phyloP scores from a whole-genome alignment of 2,888 invertebrate species.

The Aporophyla lueneburgensis region DNA sequence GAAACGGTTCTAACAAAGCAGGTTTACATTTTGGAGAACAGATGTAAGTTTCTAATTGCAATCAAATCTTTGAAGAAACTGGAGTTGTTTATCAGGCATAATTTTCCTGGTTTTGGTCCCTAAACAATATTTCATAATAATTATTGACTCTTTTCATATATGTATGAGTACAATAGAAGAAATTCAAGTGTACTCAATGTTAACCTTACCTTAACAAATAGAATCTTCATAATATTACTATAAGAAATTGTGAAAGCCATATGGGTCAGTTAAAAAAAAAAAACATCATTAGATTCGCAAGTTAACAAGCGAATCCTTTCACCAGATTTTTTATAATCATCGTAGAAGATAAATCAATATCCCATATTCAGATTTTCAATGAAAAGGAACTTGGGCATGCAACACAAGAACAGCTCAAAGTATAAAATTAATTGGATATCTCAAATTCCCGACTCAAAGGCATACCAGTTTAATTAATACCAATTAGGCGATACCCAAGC shows the following conservation, averaged over 20 bases:
- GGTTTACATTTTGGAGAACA: neutral
- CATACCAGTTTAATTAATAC: constrained; percentile 19
- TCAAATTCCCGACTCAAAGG: constrained; percentile 15
- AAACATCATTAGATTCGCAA: neutral
- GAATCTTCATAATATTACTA: neutral
- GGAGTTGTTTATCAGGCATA: neutral
- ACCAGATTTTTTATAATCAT: neutral
- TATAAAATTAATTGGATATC: constrained; percentile 30
- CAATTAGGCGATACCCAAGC: constrained; percentile 33
- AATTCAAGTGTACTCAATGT: neutral
- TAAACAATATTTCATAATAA: neutral
- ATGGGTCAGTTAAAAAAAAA: neutral
- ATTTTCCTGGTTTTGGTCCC: neutral
- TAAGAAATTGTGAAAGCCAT: neutral
- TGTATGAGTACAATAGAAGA: neutral
- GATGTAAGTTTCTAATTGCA: constrained; percentile 4
- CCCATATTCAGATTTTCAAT: neutral
- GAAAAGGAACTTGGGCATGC: neutral
- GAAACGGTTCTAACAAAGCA: constrained; percentile 6
- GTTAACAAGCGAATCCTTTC: neutral
- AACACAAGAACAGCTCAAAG: constrained; percentile 1
- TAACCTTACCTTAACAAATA: neutral
- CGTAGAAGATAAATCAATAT: neutral
- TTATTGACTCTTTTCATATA: neutral
- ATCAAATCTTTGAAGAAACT: constrained; percentile 1